Evolutionary conservation across 2,888 invertebrate genomes (phyloP), one percentile per base, ranked within the genome.

Genomic region (Chrysina gloriosa): DNA sequence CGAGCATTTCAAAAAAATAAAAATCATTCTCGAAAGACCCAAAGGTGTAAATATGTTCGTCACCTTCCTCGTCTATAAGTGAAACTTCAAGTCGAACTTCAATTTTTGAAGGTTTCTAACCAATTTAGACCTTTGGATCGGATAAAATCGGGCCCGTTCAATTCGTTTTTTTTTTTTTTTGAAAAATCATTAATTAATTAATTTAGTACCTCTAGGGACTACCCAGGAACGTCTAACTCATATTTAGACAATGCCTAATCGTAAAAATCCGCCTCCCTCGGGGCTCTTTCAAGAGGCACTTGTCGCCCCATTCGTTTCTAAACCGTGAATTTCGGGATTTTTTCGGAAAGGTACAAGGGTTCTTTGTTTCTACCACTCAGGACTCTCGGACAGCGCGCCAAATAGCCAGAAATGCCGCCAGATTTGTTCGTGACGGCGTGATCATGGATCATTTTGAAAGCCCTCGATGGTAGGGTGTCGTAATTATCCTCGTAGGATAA

Each of bases 361-460:
- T 86, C 86, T 64, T 84, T 81, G 74, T 86, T 87, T 80, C 88
- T 89, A 11, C 86, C 85, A 75, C 88, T 89, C 69, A 87, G 82
- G 45, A 89, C 87, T 65, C 89, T 84, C 0, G 90, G 90, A 79
- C 90, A 90, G 56, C 87, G 85, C 0, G 88, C 88, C 21, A 86
- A 84, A 74, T 87, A 83, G 6, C 86, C 84, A 69, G 85, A 84
- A 71, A 87, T 79, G 69, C 78, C 80, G 25, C 80, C 80, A 2
- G 79, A 74, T 72, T 77, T 79, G 74, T 84, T 75, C 58, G 79
- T 80, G 45, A 77, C 78, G 1, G 83, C 79, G 69, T 85, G 83
- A 50, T 87, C 87, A 74, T 87, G 86, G 27, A 88, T 77, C 0
- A 85, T 78, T 72, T 85, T 86, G 75, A 89, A 87, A 0, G 88